Evolutionary conservation across 2,113 vertebrate genomes (phyloP).

Genomic region (Peromyscus polionotus): DNA sequence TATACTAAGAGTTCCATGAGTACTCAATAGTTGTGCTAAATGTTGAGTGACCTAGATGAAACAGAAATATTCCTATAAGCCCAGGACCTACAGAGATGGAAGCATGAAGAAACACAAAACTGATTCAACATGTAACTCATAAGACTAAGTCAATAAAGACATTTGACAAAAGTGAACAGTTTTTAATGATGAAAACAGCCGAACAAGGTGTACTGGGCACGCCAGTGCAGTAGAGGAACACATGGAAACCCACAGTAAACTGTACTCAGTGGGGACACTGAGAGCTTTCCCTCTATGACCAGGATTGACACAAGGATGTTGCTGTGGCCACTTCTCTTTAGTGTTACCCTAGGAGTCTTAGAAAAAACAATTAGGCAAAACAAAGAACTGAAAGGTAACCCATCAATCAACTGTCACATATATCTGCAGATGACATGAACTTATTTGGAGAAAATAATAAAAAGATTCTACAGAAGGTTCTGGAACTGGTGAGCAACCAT

Average conservation of each 20-base stretch:
- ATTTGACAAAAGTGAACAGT: not conserved
- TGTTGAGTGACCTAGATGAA: not conserved
- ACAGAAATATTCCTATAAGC: not conserved
- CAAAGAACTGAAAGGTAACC: no score
- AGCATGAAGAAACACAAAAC: not conserved
- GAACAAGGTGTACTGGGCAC: no score
- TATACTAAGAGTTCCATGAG: not conserved
- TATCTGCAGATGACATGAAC: no score
- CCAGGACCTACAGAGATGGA: not conserved
- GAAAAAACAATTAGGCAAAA: no score
- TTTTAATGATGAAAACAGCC: not conserved
- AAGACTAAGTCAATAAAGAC: not conserved
- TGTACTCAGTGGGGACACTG: no score
- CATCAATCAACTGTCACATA: no score
- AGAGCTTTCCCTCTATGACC: not conserved
- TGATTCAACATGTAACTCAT: not conserved
- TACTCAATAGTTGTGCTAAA: not conserved
- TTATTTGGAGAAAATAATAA: no score
- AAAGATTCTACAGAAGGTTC: no score
- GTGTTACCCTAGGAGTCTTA: no score
- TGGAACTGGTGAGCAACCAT: no score
- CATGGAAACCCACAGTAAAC: not conserved
- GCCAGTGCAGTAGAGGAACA: rapidly evolving
- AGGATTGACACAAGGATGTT: not conserved
- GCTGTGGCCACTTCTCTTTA: not conserved